Conservation (phyloP, 2,113 vertebrate genomes). For the Leiothrix lutea region DNA sequence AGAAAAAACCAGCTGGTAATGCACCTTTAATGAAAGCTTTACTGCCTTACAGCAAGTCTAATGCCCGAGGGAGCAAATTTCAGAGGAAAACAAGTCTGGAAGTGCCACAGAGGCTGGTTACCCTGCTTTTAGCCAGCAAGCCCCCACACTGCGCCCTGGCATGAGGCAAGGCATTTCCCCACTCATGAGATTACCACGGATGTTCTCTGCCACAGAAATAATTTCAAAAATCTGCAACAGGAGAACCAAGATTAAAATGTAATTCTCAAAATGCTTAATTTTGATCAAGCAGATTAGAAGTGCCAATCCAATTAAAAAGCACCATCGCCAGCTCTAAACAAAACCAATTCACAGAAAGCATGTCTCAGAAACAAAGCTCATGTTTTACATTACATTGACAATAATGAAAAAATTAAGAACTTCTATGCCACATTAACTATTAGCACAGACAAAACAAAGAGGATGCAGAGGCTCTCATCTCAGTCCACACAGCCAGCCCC, state of each 20-base stretch:
- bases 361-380: not conserved
- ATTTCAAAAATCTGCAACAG: not conserved
- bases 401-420: not conserved
- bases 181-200: not conserved
- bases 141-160: rapidly evolving
- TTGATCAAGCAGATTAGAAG: not conserved
- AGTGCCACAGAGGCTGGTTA: not conserved
- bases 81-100: not conserved
- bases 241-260: not conserved
- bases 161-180: not conserved
- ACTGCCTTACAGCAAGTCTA: not conserved
- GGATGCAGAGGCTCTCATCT: not conserved
- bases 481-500: not conserved
- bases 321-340: rapidly evolving
- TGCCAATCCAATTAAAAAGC: not conserved
- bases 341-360: rapidly evolving
- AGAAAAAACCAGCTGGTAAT: not conserved
- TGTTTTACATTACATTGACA: not conserved
- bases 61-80: not conserved
- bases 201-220: not conserved
- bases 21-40: not conserved
- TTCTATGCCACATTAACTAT: not conserved
- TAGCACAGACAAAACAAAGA: not conserved
- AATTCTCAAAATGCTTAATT: not conserved
- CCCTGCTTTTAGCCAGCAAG: not conserved